phyloP scores from a whole-genome alignment of 2,113 vertebrate genomes.

The Siphamia tubifer region DNA sequence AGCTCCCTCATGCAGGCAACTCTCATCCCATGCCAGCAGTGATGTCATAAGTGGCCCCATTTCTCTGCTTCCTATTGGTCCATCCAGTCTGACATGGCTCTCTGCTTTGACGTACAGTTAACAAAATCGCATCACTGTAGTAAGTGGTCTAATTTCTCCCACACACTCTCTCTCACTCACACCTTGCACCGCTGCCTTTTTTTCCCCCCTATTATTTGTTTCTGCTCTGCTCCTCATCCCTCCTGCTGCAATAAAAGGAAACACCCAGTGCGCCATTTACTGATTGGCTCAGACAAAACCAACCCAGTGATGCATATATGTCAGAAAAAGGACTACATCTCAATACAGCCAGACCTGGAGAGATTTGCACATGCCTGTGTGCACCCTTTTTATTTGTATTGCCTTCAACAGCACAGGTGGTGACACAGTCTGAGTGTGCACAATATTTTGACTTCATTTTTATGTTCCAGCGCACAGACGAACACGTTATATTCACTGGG shows the following conservation, averaged over 20 bases:
- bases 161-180: background rate
- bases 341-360: background rate
- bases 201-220: constrained; percentile 20
- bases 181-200: constrained; percentile 15
- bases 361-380: background rate
- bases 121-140: constrained; percentile 62
- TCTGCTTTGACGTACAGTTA: constrained; percentile 64
- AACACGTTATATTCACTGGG: too few relatives aligned
- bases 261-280: constrained; percentile 47
- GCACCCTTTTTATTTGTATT: background rate
- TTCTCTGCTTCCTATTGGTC: constrained; percentile 65
- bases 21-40: constrained; percentile 64
- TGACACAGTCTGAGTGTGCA: too few relatives aligned
- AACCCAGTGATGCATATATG: constrained; percentile 51
- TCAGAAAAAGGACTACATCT: constrained; percentile 41
- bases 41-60: constrained; percentile 75
- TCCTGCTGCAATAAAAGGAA: constrained; percentile 57
- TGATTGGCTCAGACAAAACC: constrained; percentile 59
- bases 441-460: too few relatives aligned
- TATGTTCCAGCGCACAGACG: too few relatives aligned
- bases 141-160: constrained; percentile 51
- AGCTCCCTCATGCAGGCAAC: constrained; percentile 66
- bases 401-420: background rate
- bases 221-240: constrained; percentile 1
- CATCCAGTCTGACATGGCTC: constrained; percentile 42